A percentile compares a stretch with the other conserved stretches of the same genome.
Evolutionary conservation across 2,113 vertebrate genomes (phyloP).

Genomic region (Campylomormyrus numenius): DNA sequence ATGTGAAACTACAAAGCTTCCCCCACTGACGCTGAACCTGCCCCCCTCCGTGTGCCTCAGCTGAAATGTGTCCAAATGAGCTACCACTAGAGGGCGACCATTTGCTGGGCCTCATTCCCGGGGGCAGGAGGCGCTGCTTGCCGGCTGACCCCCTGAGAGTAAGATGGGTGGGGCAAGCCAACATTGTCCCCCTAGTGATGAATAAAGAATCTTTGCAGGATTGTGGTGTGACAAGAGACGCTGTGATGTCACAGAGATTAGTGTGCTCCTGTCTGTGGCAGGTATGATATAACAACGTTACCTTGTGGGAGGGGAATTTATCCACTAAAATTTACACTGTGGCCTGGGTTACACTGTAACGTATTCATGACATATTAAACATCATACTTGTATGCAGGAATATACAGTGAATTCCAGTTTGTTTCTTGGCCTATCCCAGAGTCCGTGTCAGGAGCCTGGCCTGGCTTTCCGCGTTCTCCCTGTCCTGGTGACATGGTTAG

Average conservation of each 20-base stretch:
- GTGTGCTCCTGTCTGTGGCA: neutral
- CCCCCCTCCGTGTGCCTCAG: neutral
- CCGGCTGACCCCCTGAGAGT: neutral
- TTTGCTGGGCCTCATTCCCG: neutral
- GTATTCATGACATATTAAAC: neutral
- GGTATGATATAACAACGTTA: neutral
- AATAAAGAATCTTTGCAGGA: neutral
- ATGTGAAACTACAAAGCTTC: neutral
- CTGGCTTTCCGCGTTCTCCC: neutral
- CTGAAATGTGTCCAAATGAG: neutral
- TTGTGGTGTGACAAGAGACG: neutral
- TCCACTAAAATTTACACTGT: neutral
- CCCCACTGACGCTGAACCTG: neutral
- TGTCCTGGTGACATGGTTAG: neutral
- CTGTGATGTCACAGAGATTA: neutral
- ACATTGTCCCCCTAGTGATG: neutral
- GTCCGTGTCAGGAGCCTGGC: neutral
- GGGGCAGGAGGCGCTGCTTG: neutral
- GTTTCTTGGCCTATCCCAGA: neutral
- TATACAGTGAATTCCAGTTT: neutral
- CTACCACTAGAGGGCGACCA: neutral
- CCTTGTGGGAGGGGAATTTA: neutral
- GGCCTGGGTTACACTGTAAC: neutral
- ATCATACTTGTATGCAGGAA: neutral
- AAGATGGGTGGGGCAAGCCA: neutral